Evolutionary conservation across 2,797 vertebrate species (phyloP), one percentile per base, ranked within the genome.

Genomic region (Pipistrellus nathusii): DNA sequence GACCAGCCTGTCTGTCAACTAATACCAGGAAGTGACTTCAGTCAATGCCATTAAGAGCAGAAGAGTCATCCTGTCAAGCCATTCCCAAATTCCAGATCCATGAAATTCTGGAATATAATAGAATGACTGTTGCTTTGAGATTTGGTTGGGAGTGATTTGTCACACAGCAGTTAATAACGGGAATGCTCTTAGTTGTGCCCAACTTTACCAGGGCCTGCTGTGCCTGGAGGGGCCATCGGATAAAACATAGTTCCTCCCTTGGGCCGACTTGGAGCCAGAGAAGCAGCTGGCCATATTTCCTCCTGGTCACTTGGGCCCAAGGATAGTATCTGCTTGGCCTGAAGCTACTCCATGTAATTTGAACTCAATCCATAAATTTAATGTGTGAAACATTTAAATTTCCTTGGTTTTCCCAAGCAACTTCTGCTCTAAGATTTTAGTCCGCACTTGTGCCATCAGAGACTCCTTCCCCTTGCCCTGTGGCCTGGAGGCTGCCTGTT

Each of bases 341-440:
- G 38, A 82, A 90, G 41, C 6, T 66, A 62, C 4, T 68, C 21
- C 90, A 64, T 3, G 1, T 62, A 48, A 59, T 71, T 48, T 4
- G 62, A 88, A 73, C 30, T 93, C 21, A 90, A n/a, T 53, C 8
- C 2, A 73, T 80, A 85, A 82, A 85, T 75, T 87, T 20, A 88
- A 5, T 71, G 11, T 57, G 38, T 27, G 87, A 71, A 27, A 76
- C 18, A 27, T 53, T 48, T 38, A 48, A 53, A 82, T 89, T 59
- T 76, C 14, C 38, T 88, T 85, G 71, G 41, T 93, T 94, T 90
- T 59, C 30, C n/a, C 21, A 38, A 80, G 59, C 21, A 83, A 20
- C 10, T 80, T 78, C 71, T 72, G 35, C 55, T 86, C 72, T 78
- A 86, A 80, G 27, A 13, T 81, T 89, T 64, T 41, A 20, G 53